Percentiles rank a stretch among this genome's conserved stretches.
These are phyloP conservation scores for Parnassius smintheus DNA, from an alignment of 2,888 invertebrate species.

Conservation along the genomic window DNA sequence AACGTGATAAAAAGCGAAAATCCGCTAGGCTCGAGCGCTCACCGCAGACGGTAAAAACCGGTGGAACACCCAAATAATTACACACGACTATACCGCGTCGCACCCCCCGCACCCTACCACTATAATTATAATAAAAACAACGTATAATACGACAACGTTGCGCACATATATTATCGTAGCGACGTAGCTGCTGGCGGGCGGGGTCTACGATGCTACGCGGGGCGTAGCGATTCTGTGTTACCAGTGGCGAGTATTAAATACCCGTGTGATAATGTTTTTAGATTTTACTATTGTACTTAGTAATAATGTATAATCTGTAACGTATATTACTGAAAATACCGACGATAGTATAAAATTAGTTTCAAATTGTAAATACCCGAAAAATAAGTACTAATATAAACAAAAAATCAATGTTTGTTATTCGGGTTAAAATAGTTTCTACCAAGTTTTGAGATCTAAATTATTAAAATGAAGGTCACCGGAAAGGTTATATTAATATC, in stretches of 20 bases:
- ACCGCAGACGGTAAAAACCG: constrained; percentile 11
- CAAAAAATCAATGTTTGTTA: too few relatives aligned
- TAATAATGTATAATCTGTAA: too few relatives aligned
- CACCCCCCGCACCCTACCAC: constrained; percentile 17
- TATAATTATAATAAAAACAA: constrained; percentile 35
- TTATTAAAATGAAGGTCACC: too few relatives aligned
- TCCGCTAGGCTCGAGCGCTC: constrained; percentile 11
- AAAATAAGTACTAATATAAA: too few relatives aligned
- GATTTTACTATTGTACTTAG: background rate
- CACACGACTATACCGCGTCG: constrained; percentile 15
- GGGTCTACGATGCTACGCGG: constrained; percentile 64
- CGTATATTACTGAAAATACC: too few relatives aligned
- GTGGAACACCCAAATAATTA: constrained; percentile 22
- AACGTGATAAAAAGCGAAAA: constrained; percentile 10
- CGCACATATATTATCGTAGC: constrained; percentile 30
- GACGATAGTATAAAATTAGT: too few relatives aligned
- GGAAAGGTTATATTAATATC: too few relatives aligned
- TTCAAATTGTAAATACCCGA: too few relatives aligned
- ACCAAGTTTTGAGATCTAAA: too few relatives aligned
- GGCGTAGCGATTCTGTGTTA: constrained; percentile 53
- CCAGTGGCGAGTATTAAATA: constrained; percentile 34
- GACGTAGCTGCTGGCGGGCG: constrained; percentile 53
- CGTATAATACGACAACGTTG: constrained; percentile 36
- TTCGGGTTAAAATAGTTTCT: too few relatives aligned
- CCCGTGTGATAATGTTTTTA: background rate